These are phyloP conservation scores for Caenorhabditis sinica DNA, from an alignment of 2,888 invertebrate species.

Conservation along the genomic window DNA sequence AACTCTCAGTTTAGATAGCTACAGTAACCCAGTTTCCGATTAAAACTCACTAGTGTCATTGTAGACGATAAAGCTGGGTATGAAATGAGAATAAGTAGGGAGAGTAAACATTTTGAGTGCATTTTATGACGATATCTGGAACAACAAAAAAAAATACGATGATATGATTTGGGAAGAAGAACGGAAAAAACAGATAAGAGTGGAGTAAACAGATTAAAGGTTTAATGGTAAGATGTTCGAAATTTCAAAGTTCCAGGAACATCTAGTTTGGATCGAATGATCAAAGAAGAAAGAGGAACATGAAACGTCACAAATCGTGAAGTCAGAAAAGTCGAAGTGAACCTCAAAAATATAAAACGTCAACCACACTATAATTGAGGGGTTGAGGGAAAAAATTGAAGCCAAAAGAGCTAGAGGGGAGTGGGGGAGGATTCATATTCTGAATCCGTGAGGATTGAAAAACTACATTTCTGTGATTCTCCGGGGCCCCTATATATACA, in stretches of 20 bases:
- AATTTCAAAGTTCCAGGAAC: no score
- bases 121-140: conserved; percentile 28
- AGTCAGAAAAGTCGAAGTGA: conserved; percentile 16
- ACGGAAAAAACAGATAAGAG: background rate
- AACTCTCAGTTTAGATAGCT: background rate
- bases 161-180: background rate
- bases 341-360: conserved; percentile 29
- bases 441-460: background rate
- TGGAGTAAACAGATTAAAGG: no score
- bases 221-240: no score
- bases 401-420: no score
- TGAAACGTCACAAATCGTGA: background rate
- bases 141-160: background rate
- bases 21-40: no score
- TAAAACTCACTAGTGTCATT: conserved; percentile 51
- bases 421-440: background rate
- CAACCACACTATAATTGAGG: conserved; percentile 16
- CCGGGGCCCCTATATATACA: no score
- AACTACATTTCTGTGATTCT: no score
- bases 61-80: conserved; percentile 7
- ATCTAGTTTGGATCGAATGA: no score
- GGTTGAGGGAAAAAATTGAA: background rate
- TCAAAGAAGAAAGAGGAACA: background rate
- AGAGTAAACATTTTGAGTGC: background rate
- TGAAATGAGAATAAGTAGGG: conserved; percentile 15